A percentile compares a stretch with the other conserved stretches of the same genome.
phyloP scores from a whole-genome alignment of 2,888 invertebrate species.

The Drosophila buzzatii region DNA sequence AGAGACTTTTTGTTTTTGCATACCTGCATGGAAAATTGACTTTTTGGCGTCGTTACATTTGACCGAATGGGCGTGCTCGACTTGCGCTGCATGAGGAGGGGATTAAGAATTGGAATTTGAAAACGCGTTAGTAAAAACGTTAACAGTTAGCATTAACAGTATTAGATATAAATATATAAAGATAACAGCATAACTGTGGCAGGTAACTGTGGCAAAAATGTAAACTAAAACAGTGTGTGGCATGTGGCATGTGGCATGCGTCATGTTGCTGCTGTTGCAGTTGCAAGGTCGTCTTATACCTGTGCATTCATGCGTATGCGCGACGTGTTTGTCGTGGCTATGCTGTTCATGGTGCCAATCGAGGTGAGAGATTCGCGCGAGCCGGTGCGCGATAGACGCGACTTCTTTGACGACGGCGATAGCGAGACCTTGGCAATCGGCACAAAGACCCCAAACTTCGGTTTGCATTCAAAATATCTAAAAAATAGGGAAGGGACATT shows the following conservation, averaged over 20 bases:
- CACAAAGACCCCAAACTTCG: conserved; percentile 96
- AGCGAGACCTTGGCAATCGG: conserved; percentile 95
- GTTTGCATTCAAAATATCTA: conserved; percentile 97
- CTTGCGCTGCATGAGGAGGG: conserved; percentile 79
- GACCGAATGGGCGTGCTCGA: conserved; percentile 81
- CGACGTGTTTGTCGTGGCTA: conserved; percentile 86
- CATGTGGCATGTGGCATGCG: conserved; percentile 9
- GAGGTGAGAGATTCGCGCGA: conserved; percentile 94
- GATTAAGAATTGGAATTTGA: conserved; percentile 53
- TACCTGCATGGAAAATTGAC: conserved; percentile 85
- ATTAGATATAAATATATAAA: conserved; percentile 12
- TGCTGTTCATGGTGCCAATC: conserved; percentile 88
- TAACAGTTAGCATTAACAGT: conserved; percentile 32
- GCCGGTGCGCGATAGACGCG: conserved; percentile 89
- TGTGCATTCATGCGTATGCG: conserved; percentile 85
- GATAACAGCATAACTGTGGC: conserved; percentile 38
- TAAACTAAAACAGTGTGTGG: conserved; percentile 17
- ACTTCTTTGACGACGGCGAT: conserved; percentile 91
- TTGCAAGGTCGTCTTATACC: conserved; percentile 74
- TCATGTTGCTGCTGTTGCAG: conserved; percentile 10
- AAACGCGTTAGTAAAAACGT: conserved; percentile 63
- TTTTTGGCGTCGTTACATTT: conserved; percentile 81
- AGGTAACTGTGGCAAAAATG: conserved; percentile 40
- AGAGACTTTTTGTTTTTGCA: conserved; percentile 50
- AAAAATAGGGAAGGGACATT: not conserved